Evolutionary conservation across 2,797 vertebrate genomes (phyloP).

Genomic region (Notamacropus eugenii): DNA sequence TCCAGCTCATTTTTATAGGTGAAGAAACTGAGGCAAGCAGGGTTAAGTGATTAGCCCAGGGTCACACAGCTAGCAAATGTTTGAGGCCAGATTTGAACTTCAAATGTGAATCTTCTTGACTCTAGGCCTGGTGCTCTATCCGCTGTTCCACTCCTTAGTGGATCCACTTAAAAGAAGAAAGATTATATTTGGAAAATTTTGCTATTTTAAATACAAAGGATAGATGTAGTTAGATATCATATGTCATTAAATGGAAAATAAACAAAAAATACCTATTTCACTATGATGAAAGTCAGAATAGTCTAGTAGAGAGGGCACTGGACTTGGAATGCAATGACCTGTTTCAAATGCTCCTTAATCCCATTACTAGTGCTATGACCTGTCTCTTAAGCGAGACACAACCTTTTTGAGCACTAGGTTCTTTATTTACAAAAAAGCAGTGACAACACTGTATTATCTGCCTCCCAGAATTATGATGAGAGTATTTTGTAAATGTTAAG

Average conservation of each 20-base stretch:
- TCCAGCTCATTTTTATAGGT: neutral
- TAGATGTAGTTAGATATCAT: neutral
- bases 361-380: neutral
- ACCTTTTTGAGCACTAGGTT: neutral
- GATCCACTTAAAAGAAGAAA: neutral
- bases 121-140: neutral
- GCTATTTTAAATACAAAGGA: neutral
- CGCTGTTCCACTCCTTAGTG: neutral
- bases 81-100: neutral
- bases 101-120: neutral
- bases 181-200: neutral
- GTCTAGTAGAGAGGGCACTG: no score
- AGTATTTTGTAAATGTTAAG: neutral
- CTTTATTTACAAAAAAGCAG: neutral
- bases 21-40: neutral
- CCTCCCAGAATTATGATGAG: neutral
- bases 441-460: neutral
- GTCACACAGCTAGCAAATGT: neutral
- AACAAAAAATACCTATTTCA: neutral
- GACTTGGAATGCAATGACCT: neutral
- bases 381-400: neutral
- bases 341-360: neutral
- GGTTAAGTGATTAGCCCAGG: neutral
- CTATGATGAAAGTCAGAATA: neutral
- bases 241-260: neutral